Base-by-base conservation (phyloP, 2,113 vertebrate species). In the Apodemus sylvaticus region DNA sequence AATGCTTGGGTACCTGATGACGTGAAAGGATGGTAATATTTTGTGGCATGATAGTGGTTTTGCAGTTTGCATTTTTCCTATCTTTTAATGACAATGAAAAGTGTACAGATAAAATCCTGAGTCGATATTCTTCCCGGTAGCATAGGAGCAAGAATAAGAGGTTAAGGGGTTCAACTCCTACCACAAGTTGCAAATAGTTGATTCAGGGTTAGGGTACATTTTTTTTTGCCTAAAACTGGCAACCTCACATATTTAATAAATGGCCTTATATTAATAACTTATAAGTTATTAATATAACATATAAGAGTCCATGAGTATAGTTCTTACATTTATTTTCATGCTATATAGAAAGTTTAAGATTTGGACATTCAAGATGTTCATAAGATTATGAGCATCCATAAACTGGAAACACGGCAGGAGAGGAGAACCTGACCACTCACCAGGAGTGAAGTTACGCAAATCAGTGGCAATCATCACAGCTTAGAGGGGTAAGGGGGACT, bases 351-450 rank as follows among this genome's bases (percentile, higher is more conserved):
- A 85, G 29, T 34, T 79, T 53, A 93, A 71, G 64, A 93, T 39
- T 93, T 22, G 86, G 74, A 5, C 12, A n/a, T 93, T 76, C 55
- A 87, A 51, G 82, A 78, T 70, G 3, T 95, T 91, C 22, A 93
- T 89, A 71, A 94, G 93, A 92, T 78, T 78, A 85, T 85, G 93
- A 68, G 39, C 62, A 87, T 70, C n/a, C 88, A 3, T 90, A 60
- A 89, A 91, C 86, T 60, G 7, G 0, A 39, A 87, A 64, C 5
- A 71, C 70, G 45, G 24, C 34, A 86, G 60, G 24, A 93, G 24
- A 29, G 87, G 64, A 86, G 22, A 85, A 74, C 53, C 16, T 5
- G 7, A 24, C 83, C 34, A 83, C 39, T 86, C 78, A 7, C 20
- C 64, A 42, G 45, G 3, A 74, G 73, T 90, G 20, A 36, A 93